These are phyloP conservation scores for Fissipunctia ypsillon DNA, from an alignment of 2,888 invertebrate species.

Conservation along the genomic window DNA sequence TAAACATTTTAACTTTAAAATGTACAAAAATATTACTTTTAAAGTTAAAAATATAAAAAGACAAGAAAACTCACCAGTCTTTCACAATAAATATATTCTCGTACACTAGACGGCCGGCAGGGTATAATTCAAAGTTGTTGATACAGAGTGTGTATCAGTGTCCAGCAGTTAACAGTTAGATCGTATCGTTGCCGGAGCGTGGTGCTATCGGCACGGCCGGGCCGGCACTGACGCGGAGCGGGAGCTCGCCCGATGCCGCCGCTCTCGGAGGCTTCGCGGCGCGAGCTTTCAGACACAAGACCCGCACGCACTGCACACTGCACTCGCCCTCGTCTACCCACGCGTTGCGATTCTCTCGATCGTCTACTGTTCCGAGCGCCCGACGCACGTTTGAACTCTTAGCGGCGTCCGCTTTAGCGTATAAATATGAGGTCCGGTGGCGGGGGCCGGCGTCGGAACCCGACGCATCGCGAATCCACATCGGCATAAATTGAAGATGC, in stretches of 20 bases:
- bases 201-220: slow-evolving; percentile 89
- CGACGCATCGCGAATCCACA: slow-evolving; percentile 89
- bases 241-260: slow-evolving; percentile 76
- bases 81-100: slow-evolving; percentile 77
- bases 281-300: slow-evolving; percentile 89
- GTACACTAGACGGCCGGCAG: slow-evolving; percentile 78
- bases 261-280: slow-evolving; percentile 87
- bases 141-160: slow-evolving; percentile 80
- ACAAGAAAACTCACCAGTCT: slow-evolving; percentile 82
- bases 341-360: slow-evolving; percentile 88
- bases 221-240: slow-evolving; percentile 89
- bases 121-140: slow-evolving; percentile 74
- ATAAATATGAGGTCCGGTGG: slow-evolving; percentile 90
- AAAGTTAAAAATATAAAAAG: slow-evolving; percentile 47
- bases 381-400: slow-evolving; percentile 90
- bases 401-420: slow-evolving; percentile 88
- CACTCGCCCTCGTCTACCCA: slow-evolving; percentile 89
- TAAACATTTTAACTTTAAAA: background rate
- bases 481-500: slow-evolving; percentile 89
- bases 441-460: slow-evolving; percentile 87
- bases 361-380: slow-evolving; percentile 90
- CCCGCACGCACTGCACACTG: slow-evolving; percentile 90
- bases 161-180: slow-evolving; percentile 79
- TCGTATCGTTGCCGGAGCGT: slow-evolving; percentile 82
- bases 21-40: slow-evolving; percentile 20